Conservation (phyloP, 1,140 invertebrate species). For the Apis dorsata region DNA sequence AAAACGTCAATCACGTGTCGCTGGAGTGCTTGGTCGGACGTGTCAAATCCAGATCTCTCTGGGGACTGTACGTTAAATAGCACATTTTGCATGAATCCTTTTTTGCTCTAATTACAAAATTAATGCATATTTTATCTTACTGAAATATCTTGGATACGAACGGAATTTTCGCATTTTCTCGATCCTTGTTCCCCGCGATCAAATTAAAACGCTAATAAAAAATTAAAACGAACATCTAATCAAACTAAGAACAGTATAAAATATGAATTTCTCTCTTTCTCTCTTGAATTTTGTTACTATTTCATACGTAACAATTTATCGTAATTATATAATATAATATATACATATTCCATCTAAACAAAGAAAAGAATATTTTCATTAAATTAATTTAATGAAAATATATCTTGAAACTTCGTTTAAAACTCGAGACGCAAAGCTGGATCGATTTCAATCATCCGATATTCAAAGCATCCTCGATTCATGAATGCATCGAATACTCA, state of each 20-base stretch:
- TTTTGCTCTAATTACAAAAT: neutral
- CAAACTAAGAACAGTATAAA: neutral
- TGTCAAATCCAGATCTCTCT: slow-evolving; percentile 7
- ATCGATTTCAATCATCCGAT: slow-evolving; percentile 1
- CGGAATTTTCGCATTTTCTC: neutral
- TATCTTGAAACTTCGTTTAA: neutral
- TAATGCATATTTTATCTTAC: neutral
- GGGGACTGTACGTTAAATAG: neutral
- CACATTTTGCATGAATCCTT: neutral
- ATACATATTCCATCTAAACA: no score
- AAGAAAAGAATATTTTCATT: neutral
- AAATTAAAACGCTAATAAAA: neutral
- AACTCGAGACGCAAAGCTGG: neutral
- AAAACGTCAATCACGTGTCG: slow-evolving; percentile 42
- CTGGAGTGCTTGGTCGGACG: slow-evolving; percentile 12
- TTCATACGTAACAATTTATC: no score
- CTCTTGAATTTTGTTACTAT: no score
- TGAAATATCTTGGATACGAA: neutral
- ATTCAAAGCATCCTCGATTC: neutral
- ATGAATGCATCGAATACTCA: slow-evolving; percentile 7
- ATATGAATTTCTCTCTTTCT: neutral
- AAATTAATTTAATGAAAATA: neutral
- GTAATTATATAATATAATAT: no score
- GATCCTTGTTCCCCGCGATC: neutral
- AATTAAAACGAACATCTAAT: no score